Evolutionary conservation across 2,113 vertebrate genomes (phyloP).

Genomic region (Trachemys scripta): DNA sequence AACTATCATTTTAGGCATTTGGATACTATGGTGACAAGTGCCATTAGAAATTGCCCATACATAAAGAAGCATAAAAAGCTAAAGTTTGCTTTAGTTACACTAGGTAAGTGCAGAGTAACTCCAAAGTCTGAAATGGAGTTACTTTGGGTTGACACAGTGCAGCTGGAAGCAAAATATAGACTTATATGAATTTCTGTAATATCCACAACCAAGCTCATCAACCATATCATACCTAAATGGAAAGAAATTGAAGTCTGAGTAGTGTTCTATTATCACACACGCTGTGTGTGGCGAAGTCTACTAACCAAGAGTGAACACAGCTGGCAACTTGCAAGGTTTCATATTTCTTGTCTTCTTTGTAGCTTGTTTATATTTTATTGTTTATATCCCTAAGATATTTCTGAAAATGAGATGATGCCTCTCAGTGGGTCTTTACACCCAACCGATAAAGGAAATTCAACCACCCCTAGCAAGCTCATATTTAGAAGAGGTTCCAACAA

Average conservation of each 20-base stretch:
- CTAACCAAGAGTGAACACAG: not conserved
- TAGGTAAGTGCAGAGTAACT: not conserved
- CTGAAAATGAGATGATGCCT: constrained; percentile 32
- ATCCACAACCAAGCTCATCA: not conserved
- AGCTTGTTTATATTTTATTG: constrained; percentile 15
- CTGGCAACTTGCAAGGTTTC: not conserved
- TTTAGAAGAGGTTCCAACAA: constrained; percentile 1
- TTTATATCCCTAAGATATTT: constrained; percentile 12
- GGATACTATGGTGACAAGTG: not conserved
- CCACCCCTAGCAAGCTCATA: not conserved
- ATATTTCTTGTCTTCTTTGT: not conserved
- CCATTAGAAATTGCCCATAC: not conserved
- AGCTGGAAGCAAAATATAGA: constrained; percentile 14
- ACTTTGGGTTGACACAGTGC: not conserved
- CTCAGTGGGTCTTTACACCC: constrained; percentile 26
- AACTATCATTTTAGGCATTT: not conserved
- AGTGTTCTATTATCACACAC: not conserved
- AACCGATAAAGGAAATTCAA: constrained; percentile 39
- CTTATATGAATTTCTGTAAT: not conserved
- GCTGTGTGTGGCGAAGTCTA: not conserved
- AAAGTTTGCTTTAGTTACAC: not conserved
- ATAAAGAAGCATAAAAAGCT: not conserved
- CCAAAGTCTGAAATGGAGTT: not conserved
- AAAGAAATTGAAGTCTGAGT: not conserved
- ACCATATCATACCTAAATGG: not conserved